phyloP scores from a whole-genome alignment of 2,113 vertebrate genomes.

The Nerophis lumbriciformis region DNA sequence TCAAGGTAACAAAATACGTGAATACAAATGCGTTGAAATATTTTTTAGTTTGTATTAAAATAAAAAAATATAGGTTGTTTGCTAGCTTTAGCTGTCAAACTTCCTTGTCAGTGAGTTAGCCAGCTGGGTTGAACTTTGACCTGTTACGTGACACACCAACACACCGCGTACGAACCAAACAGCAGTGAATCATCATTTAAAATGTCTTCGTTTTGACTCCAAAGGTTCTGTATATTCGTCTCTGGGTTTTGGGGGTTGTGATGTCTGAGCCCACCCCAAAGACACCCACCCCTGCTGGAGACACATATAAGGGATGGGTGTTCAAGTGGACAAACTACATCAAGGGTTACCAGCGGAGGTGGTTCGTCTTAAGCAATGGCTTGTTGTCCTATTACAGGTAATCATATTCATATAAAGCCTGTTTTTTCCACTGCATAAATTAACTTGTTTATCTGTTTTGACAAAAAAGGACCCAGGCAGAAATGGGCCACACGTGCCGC shows the following conservation, averaged over 20 bases:
- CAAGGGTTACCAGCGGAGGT: constrained; percentile 88
- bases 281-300: constrained; percentile 66
- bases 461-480: constrained; percentile 82
- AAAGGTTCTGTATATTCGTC: constrained; percentile 32
- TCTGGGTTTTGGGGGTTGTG: constrained; percentile 55
- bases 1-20: constrained; percentile 64
- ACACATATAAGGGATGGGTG: constrained; percentile 83
- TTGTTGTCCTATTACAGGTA: constrained; percentile 88
- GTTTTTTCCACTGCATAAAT: not conserved
- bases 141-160: not conserved
- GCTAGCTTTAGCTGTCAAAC: not conserved
- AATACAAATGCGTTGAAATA: constrained; percentile 6
- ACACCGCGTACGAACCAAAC: not conserved
- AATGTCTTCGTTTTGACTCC: not conserved
- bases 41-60: not conserved
- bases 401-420: not conserved
- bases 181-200: not conserved
- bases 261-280: constrained; percentile 71
- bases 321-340: constrained; percentile 96
- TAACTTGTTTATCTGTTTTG: not conserved
- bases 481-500: constrained; percentile 94
- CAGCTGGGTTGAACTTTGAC: constrained; percentile 39
- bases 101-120: not conserved
- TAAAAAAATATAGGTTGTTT: not conserved
- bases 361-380: constrained; percentile 92